phyloP scores from a whole-genome alignment of 2,113 vertebrate species.

The Cichladusa arquata region DNA sequence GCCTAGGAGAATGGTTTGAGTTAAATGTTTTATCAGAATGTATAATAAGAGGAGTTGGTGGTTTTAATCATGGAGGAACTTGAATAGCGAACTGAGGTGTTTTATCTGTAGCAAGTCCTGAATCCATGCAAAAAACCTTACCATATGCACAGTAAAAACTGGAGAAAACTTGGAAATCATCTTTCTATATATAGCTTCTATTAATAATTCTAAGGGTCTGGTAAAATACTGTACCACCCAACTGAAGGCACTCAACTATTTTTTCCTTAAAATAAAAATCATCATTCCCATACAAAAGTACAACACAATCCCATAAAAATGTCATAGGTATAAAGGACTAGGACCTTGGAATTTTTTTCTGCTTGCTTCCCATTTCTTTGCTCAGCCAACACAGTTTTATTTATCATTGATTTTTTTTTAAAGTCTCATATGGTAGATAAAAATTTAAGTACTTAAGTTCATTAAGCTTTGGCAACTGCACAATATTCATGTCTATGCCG shows the following conservation, averaged over 20 bases:
- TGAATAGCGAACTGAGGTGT: background rate
- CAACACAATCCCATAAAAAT: background rate
- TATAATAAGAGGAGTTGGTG: background rate
- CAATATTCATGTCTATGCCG: background rate
- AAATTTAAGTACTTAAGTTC: background rate
- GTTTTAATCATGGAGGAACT: background rate
- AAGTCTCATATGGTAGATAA: background rate
- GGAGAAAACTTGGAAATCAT: background rate
- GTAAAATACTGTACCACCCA: background rate
- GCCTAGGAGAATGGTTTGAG: background rate
- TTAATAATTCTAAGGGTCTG: background rate
- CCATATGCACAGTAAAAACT: background rate
- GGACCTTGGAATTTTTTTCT: background rate
- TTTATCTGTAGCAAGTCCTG: background rate
- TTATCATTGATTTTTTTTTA: background rate
- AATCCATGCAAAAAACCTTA: background rate
- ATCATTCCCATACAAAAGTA: background rate
- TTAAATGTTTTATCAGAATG: background rate
- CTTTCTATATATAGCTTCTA: background rate
- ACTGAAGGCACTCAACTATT: background rate
- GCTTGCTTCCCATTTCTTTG: background rate
- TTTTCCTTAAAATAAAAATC: background rate
- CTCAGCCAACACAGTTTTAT: background rate
- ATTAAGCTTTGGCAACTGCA: background rate
- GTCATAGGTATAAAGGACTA: background rate